phyloP scores from a whole-genome alignment of 2,113 vertebrate species.

The Psophia crepitans region DNA sequence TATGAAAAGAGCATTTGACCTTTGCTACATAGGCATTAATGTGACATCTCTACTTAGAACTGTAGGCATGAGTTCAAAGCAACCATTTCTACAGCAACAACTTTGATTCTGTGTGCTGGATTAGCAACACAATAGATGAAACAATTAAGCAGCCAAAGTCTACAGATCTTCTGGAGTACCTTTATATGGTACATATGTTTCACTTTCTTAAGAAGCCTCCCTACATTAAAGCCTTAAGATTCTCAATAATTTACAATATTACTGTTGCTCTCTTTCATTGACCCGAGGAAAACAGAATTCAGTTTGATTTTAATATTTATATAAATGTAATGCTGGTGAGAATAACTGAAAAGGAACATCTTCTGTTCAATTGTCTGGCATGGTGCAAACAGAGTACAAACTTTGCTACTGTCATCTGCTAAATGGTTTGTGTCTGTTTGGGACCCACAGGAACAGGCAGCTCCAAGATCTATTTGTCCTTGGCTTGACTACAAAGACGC shows the following conservation, averaged over 20 bases:
- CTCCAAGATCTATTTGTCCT: constrained; percentile 13
- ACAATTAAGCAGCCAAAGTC: neutral
- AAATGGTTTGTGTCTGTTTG: neutral
- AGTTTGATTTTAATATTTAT: neutral
- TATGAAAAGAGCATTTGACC: neutral
- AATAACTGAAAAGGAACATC: neutral
- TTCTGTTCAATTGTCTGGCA: neutral
- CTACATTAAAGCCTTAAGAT: neutral
- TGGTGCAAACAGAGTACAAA: neutral
- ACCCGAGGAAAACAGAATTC: neutral
- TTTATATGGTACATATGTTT: neutral
- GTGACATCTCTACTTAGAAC: neutral
- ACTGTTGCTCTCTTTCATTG: neutral
- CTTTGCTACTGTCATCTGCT: neutral
- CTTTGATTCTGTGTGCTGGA: neutral
- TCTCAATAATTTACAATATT: neutral
- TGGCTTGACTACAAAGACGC: neutral
- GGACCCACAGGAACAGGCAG: neutral
- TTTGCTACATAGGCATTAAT: neutral
- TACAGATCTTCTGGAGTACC: neutral
- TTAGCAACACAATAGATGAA: neutral
- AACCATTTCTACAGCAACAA: neutral
- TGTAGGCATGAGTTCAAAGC: neutral
- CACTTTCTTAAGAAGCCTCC: neutral
- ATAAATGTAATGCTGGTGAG: neutral